Conservation (phyloP, 2,113 vertebrate genomes). For the Panthera tigris region DNA sequence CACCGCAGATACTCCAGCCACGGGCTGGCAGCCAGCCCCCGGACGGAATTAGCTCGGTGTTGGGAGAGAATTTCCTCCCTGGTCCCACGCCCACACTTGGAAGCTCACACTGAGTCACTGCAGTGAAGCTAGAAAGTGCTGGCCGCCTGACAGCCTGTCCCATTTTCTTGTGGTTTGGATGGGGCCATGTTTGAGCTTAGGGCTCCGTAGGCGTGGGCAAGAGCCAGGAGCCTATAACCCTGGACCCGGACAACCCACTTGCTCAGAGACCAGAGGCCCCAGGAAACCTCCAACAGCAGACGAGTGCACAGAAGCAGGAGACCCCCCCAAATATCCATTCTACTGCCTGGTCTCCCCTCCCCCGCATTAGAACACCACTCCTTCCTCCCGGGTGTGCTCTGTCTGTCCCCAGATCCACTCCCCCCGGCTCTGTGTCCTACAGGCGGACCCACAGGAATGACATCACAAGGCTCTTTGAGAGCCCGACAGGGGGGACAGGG, state of each 20-base stretch:
- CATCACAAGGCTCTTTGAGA: background rate
- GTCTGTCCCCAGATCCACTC: background rate
- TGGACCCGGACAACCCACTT: background rate
- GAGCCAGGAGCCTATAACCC: background rate
- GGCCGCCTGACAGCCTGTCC: background rate
- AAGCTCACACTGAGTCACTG: slow-evolving; percentile 34
- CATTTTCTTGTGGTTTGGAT: background rate
- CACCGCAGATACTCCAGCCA: background rate
- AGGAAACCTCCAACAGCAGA: background rate
- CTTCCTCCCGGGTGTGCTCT: background rate
- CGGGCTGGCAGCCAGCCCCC: slow-evolving; percentile 35
- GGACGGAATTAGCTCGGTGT: slow-evolving; percentile 67
- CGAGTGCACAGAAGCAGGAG: background rate
- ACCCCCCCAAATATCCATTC: background rate
- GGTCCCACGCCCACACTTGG: slow-evolving; percentile 48
- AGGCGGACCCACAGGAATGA: background rate
- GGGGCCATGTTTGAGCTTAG: background rate
- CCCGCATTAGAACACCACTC: background rate
- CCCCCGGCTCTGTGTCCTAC: background rate
- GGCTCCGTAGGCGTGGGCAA: background rate
- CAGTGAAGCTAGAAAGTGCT: background rate
- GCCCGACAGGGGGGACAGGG: background rate
- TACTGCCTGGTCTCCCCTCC: background rate
- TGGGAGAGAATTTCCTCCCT: slow-evolving; percentile 40
- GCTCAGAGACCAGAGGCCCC: background rate